Evolutionary conservation across 2,888 invertebrate genomes (phyloP), one percentile per base, ranked within the genome.

Genomic region (Drepanosiphum platanoidis): DNA sequence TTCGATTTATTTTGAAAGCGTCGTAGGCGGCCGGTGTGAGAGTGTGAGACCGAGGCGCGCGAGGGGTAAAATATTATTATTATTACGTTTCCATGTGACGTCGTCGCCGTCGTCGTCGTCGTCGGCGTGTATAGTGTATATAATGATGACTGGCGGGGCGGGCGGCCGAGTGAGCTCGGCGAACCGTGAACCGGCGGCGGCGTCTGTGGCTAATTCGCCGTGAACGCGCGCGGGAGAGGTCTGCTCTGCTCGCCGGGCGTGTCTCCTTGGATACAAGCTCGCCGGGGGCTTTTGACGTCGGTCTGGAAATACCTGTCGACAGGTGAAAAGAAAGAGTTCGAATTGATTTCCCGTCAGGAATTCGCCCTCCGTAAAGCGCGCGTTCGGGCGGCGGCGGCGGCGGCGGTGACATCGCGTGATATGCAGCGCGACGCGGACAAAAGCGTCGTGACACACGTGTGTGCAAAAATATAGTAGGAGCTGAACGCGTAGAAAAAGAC

Each of bases 151-250:
- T 22, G 18, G 18, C 8, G 34, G 27, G 34, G 79, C 22, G 42
- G 5, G 11, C 30, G 79, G 66, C 15, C 46, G 46, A 22, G 58
- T 22, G 46, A 2, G 66, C 13, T 18, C 66, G 52, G 75, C 75
- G 74, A 68, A 84, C 83, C 83, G 83, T 84, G 75, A 75, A 61
- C 66, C 52, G 83, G 75, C 46, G 83, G 52, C 52, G 83, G 75
- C 46, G 83, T 75, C 83, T 84, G 75, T 84, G 83, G 83, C 66
- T 84, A 84, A 84, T 84, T 84, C 83, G 83, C 83, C 83, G 83
- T 84, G 75, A 84, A 84, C 75, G 74, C 74, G 11, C 46, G 32
- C 18, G 9, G 30, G n/a, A 42, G 3, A 71, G 42, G 22, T 46
- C 13, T 7, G 30, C 32, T 15, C 27, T 32, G 52, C 32, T 15